phyloP scores from a whole-genome alignment of 2,888 invertebrate genomes.

The Linnaemya vulpina region DNA sequence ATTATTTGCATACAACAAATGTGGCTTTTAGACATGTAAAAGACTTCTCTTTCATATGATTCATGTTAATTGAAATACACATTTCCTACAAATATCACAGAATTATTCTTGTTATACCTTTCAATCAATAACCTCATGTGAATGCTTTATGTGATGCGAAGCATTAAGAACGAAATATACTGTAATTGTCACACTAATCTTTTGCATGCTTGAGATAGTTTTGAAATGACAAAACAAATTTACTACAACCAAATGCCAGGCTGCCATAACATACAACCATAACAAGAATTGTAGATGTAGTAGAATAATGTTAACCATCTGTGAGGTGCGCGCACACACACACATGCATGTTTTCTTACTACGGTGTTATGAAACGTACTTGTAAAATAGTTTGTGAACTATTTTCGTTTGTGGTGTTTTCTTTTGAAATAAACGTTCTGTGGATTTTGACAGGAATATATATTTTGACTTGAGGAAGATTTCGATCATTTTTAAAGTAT shows the following conservation, averaged over 20 bases:
- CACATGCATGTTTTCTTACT: background rate
- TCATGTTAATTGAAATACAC: background rate
- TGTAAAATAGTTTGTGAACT: background rate
- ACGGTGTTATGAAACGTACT: background rate
- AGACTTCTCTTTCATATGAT: too few relatives aligned
- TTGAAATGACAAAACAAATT: conserved; percentile 18
- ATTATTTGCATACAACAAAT: background rate
- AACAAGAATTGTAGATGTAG: background rate
- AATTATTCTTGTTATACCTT: background rate
- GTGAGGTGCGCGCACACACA: background rate
- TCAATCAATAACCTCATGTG: conserved; percentile 1
- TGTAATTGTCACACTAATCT: conserved; percentile 25
- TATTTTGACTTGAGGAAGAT: background rate
- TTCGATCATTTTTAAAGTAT: background rate
- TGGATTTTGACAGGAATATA: background rate
- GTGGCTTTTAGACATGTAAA: background rate
- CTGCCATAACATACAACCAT: background rate
- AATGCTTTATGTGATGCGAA: background rate
- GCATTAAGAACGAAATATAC: background rate
- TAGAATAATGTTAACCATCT: background rate
- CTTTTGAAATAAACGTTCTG: background rate
- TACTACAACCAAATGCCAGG: background rate
- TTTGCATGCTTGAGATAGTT: background rate
- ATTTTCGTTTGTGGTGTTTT: background rate
- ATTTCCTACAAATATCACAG: background rate